A percentile compares a stretch with the other conserved stretches of the same genome.
phyloP scores from a whole-genome alignment of 1,140 invertebrate genomes.

The Triops longicaudatus region DNA sequence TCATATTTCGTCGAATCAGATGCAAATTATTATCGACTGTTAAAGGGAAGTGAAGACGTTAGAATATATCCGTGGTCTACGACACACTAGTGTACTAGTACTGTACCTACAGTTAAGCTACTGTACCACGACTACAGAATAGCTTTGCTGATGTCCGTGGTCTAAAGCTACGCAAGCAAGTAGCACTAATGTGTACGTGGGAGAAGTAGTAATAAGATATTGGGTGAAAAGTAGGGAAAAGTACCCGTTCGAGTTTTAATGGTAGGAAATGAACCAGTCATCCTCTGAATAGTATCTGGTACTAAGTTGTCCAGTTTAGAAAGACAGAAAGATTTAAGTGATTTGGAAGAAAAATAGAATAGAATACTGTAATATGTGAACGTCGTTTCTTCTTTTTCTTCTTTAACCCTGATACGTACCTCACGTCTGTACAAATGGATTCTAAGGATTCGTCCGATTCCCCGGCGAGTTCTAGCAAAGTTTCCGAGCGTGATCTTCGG shows the following conservation, averaged over 20 bases:
- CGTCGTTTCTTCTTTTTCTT: too few relatives aligned
- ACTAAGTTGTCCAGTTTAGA: neutral
- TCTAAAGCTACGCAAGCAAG: too few relatives aligned
- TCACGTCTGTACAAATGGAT: neutral
- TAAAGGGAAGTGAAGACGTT: neutral
- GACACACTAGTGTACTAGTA: too few relatives aligned
- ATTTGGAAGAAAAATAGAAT: neutral
- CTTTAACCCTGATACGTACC: neutral
- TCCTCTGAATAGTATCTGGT: constrained; percentile 10
- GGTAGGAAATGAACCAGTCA: constrained; percentile 11
- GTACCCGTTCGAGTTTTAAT: constrained; percentile 1
- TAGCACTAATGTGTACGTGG: neutral
- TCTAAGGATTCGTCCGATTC: constrained; percentile 1
- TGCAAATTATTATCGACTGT: neutral
- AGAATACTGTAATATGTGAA: too few relatives aligned
- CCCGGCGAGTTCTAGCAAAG: neutral
- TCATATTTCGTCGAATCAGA: neutral
- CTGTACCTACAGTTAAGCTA: too few relatives aligned
- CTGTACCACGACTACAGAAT: too few relatives aligned
- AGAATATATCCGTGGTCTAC: neutral
- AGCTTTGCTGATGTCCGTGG: too few relatives aligned
- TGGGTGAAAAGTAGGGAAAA: constrained; percentile 15
- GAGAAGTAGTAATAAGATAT: neutral
- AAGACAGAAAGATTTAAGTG: neutral
- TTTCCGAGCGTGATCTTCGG: constrained; percentile 14